Evolutionary conservation across 2,888 invertebrate genomes (phyloP), one percentile per base, ranked within the genome.

Genomic region (Eumacrocentrus americanus): DNA sequence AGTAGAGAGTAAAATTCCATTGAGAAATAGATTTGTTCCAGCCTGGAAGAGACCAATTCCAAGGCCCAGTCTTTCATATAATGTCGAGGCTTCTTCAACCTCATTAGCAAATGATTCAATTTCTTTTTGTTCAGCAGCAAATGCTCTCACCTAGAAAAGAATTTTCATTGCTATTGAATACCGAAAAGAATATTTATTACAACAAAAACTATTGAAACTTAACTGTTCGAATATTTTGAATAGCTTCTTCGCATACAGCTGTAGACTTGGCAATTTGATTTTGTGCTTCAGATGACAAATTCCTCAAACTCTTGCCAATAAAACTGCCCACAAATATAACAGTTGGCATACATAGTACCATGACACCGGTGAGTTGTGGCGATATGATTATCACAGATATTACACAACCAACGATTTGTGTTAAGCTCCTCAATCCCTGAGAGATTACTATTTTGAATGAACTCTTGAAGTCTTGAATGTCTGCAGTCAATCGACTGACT

Each of bases 401-500:
- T 0, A 90, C 85, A 65, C 91, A 92, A 0, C 93, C 93, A n/a
- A 87, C 76, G 1, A 95, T 91, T 86, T 97, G 97, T 0, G 96
- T 91, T 3, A 86, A 81, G 47, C 95, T 94, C 59, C 95, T 84
- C 25, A 98, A 81, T 0, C 98, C 98, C 72, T 96, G 96, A 0
- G 97, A 93, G 46, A 98, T 89, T 20, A 92, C 91, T 73, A 92
- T 89, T 79, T 98, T 98, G 77, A 98, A 98, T 1, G 94, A 91
- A 71, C 96, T 95, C 82, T 98, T 98, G 79, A 98, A 98, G 75
- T 98, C 97, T 79, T 98, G 97, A 6, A 98, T 90, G 82, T 98
- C 98, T 46, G 91, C 88, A 22, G 96, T 96, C 64, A 98, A 82
- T 70, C 93, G 91, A 79, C 94, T 95, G 6, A 96, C 88, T 44